Base-by-base conservation (phyloP, 2,113 vertebrate genomes). In the Neolamprologus brichardi region DNA sequence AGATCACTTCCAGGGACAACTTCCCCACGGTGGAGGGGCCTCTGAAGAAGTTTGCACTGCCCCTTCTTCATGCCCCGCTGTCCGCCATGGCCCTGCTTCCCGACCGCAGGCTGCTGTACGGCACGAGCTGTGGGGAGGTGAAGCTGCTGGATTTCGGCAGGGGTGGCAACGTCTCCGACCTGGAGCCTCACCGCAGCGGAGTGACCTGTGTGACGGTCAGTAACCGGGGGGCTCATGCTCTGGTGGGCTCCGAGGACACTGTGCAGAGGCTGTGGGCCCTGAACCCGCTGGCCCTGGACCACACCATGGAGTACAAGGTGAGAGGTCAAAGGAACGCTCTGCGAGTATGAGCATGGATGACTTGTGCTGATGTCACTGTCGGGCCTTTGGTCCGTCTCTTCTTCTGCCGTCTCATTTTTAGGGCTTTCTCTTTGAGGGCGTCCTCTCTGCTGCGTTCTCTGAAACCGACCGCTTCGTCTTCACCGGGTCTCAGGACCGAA, bases 221-320 rank as follows among this genome's bases (percentile, higher is more conserved):
- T 91, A 96, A 96, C 23, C 4, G 88, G 37, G 97, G 96, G 72
- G 89, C 62, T 4, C 89, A 95, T 41, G 97, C 93, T 0, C 90
- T 97, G 77, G 96, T 97, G 2, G 96, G 97, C 14, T 96, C 97
- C 0, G 92, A 96, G 75, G 97, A 97, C 8, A 92, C 95, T 0
- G 92, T 96, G 17, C 96, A 97, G 81, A 92, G 95, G 12, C 94
- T 97, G 51, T 98, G 98, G 98, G 96, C 95, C 88, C 91, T 97
- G 81, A 92, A 90, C 23, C 94, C 89, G 0, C 84, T 95, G 88
- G 89, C 87, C 64, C 93, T 97, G 89, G 95, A 96, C 23, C 96
- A 97, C 5, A 88, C 97, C 91, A 96, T 97, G 96, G 94, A 95
- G 90, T 97, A 96, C 84, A 96, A 96, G 97, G 97, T 97, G 84